These are phyloP conservation scores for Spondyliosoma cantharus DNA, from an alignment of 2,797 vertebrate genomes.

Conservation along the genomic window DNA sequence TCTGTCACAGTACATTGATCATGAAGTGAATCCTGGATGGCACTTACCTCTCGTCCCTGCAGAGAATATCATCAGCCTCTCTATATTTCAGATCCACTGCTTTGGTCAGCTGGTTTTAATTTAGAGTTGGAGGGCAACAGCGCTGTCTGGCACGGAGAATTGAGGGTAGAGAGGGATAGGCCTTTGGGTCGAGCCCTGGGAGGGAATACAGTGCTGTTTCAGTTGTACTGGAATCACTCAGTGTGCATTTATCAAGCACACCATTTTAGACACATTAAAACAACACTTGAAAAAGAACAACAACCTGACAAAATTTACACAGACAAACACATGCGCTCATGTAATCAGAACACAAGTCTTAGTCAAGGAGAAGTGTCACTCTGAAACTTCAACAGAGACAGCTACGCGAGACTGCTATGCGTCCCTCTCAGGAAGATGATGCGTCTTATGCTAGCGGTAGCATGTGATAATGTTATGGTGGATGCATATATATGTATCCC, in stretches of 20 bases:
- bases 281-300: neutral
- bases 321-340: too few species aligned
- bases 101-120: conserved; percentile 58
- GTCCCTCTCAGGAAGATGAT: too few species aligned
- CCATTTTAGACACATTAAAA: neutral
- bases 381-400: too few species aligned
- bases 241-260: too few species aligned
- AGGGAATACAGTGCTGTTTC: conserved; percentile 9
- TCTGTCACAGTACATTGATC: conserved; percentile 48
- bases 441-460: too few species aligned
- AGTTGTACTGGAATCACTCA: neutral
- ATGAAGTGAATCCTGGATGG: conserved; percentile 47
- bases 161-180: conserved; percentile 24
- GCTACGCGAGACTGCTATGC: too few species aligned
- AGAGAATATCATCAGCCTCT: conserved; percentile 19
- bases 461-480: too few species aligned
- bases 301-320: neutral
- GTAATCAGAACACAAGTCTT: too few species aligned
- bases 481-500: too few species aligned
- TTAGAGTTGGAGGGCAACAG: conserved; percentile 56
- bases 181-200: conserved; percentile 23
- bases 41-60: conserved; percentile 33
- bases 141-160: conserved; percentile 45
- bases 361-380: too few species aligned
- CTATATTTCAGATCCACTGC: conserved; percentile 41